Percentiles rank a stretch among this genome's conserved stretches.
Evolutionary conservation across 1,140 invertebrate species (phyloP).

Genomic region (Drosophila sturtevanti): DNA sequence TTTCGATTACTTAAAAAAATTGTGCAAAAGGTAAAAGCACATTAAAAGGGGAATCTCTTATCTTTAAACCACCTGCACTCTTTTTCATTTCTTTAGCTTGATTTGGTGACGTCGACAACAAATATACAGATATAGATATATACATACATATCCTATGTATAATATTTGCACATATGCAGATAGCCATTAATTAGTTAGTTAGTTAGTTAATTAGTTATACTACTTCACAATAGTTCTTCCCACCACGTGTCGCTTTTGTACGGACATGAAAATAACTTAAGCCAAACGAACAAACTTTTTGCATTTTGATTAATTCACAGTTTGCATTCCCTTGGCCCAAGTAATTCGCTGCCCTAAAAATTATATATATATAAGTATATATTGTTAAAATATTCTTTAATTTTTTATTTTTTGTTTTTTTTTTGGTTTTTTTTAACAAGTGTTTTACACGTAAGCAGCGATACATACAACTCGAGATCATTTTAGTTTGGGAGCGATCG

Average conservation of each 20-base stretch:
- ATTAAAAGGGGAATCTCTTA: background rate
- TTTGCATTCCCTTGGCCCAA: slow-evolving; percentile 83
- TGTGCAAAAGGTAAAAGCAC: background rate
- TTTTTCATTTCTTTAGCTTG: background rate
- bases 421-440: background rate
- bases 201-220: too few species aligned
- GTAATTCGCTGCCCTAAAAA: slow-evolving; percentile 72
- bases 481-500: background rate
- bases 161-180: too few species aligned
- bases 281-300: slow-evolving; percentile 83
- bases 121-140: too few species aligned
- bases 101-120: slow-evolving; percentile 2
- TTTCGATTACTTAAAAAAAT: background rate
- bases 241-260: slow-evolving; percentile 58
- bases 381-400: background rate
- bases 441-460: slow-evolving; percentile 32
- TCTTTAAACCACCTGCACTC: background rate
- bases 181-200: background rate
- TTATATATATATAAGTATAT: background rate
- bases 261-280: slow-evolving; percentile 82
- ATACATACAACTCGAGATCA: slow-evolving; percentile 1
- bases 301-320: slow-evolving; percentile 49
- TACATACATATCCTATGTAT: too few species aligned
- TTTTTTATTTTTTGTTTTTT: too few species aligned
- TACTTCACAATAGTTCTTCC: background rate